Percentiles rank a stretch among this genome's conserved stretches.
phyloP scores from a whole-genome alignment of 2,113 vertebrate genomes.

The Archocentrus centrarchus region DNA sequence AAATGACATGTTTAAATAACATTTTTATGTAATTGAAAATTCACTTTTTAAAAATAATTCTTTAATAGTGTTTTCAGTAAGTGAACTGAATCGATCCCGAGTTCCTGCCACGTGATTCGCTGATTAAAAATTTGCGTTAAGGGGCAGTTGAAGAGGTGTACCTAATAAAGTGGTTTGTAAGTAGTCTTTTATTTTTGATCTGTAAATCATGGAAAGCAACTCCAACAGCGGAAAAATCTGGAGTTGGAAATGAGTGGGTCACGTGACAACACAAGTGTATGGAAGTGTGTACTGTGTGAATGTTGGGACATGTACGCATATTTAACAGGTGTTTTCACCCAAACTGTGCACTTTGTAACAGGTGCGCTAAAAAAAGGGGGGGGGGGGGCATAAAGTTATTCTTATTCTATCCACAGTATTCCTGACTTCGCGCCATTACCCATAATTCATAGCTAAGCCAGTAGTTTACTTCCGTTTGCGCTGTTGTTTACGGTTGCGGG shows the following conservation, averaged over 20 bases:
- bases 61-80: background rate
- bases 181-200: background rate
- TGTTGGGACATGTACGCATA: background rate
- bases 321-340: background rate
- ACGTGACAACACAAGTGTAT: background rate
- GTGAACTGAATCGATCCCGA: background rate
- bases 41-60: background rate
- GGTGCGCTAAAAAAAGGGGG: background rate
- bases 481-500: too few species aligned
- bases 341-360: background rate
- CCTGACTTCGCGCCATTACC: too few species aligned
- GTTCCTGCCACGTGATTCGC: background rate
- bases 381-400: background rate
- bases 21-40: background rate
- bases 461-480: too few species aligned
- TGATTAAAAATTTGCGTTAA: background rate
- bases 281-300: background rate
- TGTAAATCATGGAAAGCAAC: background rate
- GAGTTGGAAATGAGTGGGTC: too few species aligned
- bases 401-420: background rate
- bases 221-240: background rate
- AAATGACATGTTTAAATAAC: rapidly evolving
- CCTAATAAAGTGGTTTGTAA: background rate
- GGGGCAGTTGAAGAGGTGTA: background rate
- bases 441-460: too few species aligned